Base-by-base conservation (phyloP, 2,888 invertebrate species). In the Heteropelma amictum region DNA sequence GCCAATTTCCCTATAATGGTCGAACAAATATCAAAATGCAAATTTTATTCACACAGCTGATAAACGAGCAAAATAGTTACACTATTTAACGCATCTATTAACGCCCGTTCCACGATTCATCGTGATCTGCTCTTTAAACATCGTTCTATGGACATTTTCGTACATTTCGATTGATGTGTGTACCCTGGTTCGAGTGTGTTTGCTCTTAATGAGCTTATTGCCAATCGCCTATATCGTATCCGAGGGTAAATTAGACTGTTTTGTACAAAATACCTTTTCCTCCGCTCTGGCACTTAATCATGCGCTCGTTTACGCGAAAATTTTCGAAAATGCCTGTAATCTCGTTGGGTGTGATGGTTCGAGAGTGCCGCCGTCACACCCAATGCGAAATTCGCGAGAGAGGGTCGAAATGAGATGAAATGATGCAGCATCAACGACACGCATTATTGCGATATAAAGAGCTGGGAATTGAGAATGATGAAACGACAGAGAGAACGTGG, bases 1-100 rank as follows among this genome's bases (percentile, higher is more conserved):
- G 69, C 17, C 56, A 67, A 30, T 40, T 61, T 60, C 70, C 63
- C 61, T 58, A 63, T 58, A 51, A 76, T 77, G 61, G 51, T 72
- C 69, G 77, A 80, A 78, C 77, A 80, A 77, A 80, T 78, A 80
- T 76, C 61, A 80, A 79, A 81, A 82, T 72, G 56, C 68, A 71
- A 35, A 47, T 68, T 64, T 53, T 49, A 54, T 49, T 23, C 51
- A 14, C 40, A 60, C 53, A 64, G 64, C 69, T 69, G 69, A 74
- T 74, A 51, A 74, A 74, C 74, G 74, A 23, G 38, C 47, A 63
- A 63, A 49, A 54, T 49, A n/a, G n/a, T n/a, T n/a, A n/a, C n/a
- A 45, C 74, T 49, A 26, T 17, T 14, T 35, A 8, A 38, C 26
- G 51, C 49, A 73, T 49, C n/a, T n/a, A n/a, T n/a, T n/a, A n/a